These are phyloP conservation scores for Dendrocopos noguchii DNA, from an alignment of 2,113 vertebrate genomes.

Conservation along the genomic window DNA sequence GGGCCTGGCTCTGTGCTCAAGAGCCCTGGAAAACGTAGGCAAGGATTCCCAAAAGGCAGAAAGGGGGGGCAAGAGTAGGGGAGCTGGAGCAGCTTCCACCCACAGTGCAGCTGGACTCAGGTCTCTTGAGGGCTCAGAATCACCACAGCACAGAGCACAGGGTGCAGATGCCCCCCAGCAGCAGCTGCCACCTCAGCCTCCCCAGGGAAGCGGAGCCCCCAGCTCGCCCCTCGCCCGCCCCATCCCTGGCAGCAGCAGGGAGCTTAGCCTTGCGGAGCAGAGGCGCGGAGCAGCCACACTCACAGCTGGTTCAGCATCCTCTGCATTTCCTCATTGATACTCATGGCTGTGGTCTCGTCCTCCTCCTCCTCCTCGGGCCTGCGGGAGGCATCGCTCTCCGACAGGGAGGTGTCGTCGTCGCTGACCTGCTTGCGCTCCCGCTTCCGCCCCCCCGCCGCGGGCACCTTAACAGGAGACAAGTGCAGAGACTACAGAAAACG, in stretches of 20 bases:
- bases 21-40: background rate
- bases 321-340: slow-evolving; percentile 98
- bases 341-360: slow-evolving; percentile 81
- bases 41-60: background rate
- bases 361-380: slow-evolving; percentile 78
- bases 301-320: slow-evolving; percentile 97
- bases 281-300: slow-evolving; percentile 64
- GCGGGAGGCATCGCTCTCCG: slow-evolving; percentile 77
- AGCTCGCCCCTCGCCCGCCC: background rate
- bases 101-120: fast-evolving
- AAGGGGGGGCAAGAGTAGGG: background rate
- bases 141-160: background rate
- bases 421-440: slow-evolving; percentile 81
- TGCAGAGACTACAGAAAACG: slow-evolving; percentile 83
- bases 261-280: background rate
- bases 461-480: slow-evolving; percentile 86
- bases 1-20: background rate
- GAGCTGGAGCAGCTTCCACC: background rate
- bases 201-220: background rate
- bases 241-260: fast-evolving
- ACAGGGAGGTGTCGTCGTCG: slow-evolving; percentile 82
- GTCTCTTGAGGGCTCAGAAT: background rate
- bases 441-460: slow-evolving; percentile 81
- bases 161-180: fast-evolving
- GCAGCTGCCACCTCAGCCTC: background rate